Base-by-base conservation (phyloP, 1,140 invertebrate genomes). In the Ganaspis sp. region DNA sequence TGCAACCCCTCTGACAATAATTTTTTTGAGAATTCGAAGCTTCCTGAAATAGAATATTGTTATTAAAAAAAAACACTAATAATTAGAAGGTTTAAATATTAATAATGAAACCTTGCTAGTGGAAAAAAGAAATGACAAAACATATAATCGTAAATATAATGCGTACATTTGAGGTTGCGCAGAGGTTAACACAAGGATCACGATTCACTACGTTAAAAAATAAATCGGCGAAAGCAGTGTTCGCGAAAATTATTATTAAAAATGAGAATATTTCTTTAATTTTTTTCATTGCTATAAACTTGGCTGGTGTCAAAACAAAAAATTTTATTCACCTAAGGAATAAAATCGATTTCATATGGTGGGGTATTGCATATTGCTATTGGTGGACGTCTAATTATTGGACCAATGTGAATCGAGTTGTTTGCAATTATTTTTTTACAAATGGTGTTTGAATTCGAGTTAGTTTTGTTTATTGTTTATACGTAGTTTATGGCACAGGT, bases 1-100 rank as follows among this genome's bases (percentile, higher is more conserved):
- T 82, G 73, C 90, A 92, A 6, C 91, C 91, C 75, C 89, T 80
- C 38, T 88, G 86, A 76, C 91, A 91, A 72, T 89, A 86, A 34
- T 88, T 83, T n/a, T 42, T 21, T 70, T 85, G 72, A 21, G 78
- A 42, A 64, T 73, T 69, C 0, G 40, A 8, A 11, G 76, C 34
- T 34, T 75, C 84, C 88, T 89, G 37, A 26, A 84, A 84, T 15
- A 15, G 17, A 49, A 72, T 54, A 78, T 69, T 64, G 42, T 37
- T 38, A 8, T 23, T 34, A 26, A 34, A 23, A 42, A 45, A 38
- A n/a, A 15, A 69, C n/a, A n/a, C n/a, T 42, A 9, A 17, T 17
- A 42, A 42, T 42, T 12, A 42, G 4, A 3, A 34, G 6, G 6
- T 34, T 34, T 34, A 34, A 34, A 34, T 34, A 6, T 34, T 34